Evolutionary conservation across 2,113 vertebrate genomes (phyloP), one percentile per base, ranked within the genome.

Genomic region (Halichoeres trimaculatus): DNA sequence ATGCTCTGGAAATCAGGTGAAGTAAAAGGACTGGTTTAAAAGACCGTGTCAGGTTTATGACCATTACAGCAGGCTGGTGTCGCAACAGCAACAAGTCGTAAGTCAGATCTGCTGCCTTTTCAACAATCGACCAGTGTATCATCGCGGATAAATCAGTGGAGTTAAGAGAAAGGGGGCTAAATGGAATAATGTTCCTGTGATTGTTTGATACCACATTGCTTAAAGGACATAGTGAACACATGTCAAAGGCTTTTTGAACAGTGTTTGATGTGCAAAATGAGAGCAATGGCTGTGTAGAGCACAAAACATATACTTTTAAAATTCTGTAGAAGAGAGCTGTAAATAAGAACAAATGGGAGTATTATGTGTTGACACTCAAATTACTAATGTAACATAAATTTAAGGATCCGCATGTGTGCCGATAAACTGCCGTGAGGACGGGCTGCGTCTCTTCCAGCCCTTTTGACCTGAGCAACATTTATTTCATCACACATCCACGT

Each of bases 61-160:
- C 80, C 90, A 92, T 91, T 79, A 92, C 91, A 94, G 91, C 93
- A 94, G 93, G 91, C 91, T 90, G 69, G 90, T 58, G 84, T 77
- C 57, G 66, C 61, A 71, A 61, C 74, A 82, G 79, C 47, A 70
- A 61, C 74, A 70, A 72, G 56, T 61, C 55, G 66, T 51, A 35
- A 41, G 35, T 55, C 13, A 17, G 23, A 24, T 56, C 50, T 64
- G 78, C 73, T 61, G 60, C 16, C 13, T 61, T 71, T 57, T 30
- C 10, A 40, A 65, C 51, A 43, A 67, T 36, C 36, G 55, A 77
- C 77, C 80, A 80, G 87, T 87, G 76, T 81, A 62, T 73, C 20
- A 72, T 41, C 70, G 72, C 85, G 38, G 45, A 41, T 57, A 45
- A 75, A 80, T 38, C 41, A 10, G 52, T 26, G 24, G 35, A 24